phyloP scores from a whole-genome alignment of 2,797 vertebrate genomes.

The Bovichtus diacanthus region DNA sequence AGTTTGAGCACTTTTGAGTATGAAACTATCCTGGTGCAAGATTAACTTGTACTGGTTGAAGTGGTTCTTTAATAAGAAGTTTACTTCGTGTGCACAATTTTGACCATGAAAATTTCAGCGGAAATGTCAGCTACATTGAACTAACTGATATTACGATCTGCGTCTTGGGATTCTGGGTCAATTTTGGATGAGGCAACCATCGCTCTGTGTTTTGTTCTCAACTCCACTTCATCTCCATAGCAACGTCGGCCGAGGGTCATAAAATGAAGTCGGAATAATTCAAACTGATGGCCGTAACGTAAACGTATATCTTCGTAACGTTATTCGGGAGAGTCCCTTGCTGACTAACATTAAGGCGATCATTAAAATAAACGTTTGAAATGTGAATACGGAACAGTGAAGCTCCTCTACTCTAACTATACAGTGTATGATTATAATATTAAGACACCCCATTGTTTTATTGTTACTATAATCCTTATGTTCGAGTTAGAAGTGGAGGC shows the following conservation, averaged over 20 bases:
- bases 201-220: background rate
- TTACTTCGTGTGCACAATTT: background rate
- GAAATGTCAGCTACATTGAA: too few relatives aligned
- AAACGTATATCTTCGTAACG: background rate
- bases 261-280: too few relatives aligned
- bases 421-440: background rate
- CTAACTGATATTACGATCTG: background rate
- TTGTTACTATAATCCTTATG: background rate
- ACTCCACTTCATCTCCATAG: background rate
- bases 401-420: background rate
- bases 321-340: background rate
- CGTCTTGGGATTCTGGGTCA: background rate
- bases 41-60: too few relatives aligned
- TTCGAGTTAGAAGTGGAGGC: background rate
- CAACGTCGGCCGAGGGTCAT: too few relatives aligned
- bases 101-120: background rate
- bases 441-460: background rate
- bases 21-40: background rate
- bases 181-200: background rate
- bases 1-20: background rate
- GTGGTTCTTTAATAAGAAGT: background rate
- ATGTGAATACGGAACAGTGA: background rate
- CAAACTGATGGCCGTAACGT: background rate
- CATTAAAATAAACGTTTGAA: background rate
- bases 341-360: background rate